Evolutionary conservation across 2,797 vertebrate genomes (phyloP).

Genomic region (Thripadectes ignobilis): DNA sequence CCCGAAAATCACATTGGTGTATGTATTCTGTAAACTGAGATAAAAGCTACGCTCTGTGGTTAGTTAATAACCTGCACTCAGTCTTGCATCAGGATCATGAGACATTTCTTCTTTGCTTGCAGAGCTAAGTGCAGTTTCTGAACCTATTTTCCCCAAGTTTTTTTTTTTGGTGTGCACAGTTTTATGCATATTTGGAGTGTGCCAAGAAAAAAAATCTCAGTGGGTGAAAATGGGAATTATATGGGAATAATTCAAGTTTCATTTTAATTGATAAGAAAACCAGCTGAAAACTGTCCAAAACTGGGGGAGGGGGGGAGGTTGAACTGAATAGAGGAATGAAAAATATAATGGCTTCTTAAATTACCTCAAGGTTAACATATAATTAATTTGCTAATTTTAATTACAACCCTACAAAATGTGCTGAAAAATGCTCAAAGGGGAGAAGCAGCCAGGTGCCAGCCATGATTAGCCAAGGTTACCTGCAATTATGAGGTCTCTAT

Average conservation of each 20-base stretch:
- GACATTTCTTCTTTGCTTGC: not conserved
- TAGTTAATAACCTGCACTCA: not conserved
- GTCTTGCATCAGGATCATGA: not conserved
- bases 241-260: not conserved
- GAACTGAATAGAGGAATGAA: not conserved
- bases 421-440: conserved; percentile 15
- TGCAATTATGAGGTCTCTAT: conserved; percentile 33
- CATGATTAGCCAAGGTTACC: conserved; percentile 19
- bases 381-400: conserved; percentile 67
- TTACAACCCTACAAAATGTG: conserved; percentile 7
- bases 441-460: conserved; percentile 17
- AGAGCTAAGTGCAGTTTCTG: not conserved
- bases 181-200: not conserved
- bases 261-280: conserved; percentile 26
- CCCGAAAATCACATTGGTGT: not conserved
- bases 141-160: not conserved
- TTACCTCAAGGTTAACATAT: conserved; percentile 39
- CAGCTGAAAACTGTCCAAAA: conserved; percentile 1
- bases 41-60: not conserved
- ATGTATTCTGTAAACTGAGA: not conserved
- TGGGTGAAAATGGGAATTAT: not conserved
- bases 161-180: not conserved
- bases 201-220: not conserved
- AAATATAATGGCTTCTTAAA: conserved; percentile 51
- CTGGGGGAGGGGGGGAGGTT: not conserved